These are phyloP conservation scores for Zoroaster sp. DNA, from an alignment of 53 echinoderm and acorn worm genomes.

Conservation along the genomic window DNA sequence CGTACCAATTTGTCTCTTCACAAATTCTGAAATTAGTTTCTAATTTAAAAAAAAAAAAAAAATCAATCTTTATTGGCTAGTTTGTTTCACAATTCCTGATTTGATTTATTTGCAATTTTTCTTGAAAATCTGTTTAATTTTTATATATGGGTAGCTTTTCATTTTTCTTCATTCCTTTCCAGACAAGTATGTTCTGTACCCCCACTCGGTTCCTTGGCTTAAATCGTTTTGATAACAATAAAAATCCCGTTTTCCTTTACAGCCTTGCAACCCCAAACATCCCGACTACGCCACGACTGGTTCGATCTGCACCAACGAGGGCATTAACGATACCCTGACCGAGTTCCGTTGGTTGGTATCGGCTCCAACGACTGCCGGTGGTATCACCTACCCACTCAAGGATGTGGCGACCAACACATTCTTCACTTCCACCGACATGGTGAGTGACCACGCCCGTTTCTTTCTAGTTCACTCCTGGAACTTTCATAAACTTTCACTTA, in stretches of 20 bases:
- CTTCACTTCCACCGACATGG: conserved; percentile 94
- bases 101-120: neutral
- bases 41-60: no score
- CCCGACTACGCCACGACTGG: conserved; percentile 90
- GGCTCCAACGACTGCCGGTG: conserved; percentile 78
- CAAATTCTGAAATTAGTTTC: no score
- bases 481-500: no score
- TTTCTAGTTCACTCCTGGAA: no score
- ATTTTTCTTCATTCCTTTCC: no score
- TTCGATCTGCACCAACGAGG: conserved; percentile 86
- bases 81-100: no score
- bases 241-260: neutral
- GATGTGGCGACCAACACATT: conserved; percentile 93
- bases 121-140: no score
- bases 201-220: neutral
- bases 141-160: no score
- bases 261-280: conserved; percentile 99
- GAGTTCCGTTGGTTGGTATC: conserved; percentile 98
- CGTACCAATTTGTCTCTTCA: no score
- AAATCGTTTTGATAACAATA: neutral
- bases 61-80: no score
- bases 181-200: no score
- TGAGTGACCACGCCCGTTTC: no score
- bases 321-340: conserved; percentile 89
- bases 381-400: conserved; percentile 89